A percentile compares a stretch with the other conserved stretches of the same genome.
Evolutionary conservation across 2,113 vertebrate species (phyloP).

Genomic region (Cardinalis cardinalis): DNA sequence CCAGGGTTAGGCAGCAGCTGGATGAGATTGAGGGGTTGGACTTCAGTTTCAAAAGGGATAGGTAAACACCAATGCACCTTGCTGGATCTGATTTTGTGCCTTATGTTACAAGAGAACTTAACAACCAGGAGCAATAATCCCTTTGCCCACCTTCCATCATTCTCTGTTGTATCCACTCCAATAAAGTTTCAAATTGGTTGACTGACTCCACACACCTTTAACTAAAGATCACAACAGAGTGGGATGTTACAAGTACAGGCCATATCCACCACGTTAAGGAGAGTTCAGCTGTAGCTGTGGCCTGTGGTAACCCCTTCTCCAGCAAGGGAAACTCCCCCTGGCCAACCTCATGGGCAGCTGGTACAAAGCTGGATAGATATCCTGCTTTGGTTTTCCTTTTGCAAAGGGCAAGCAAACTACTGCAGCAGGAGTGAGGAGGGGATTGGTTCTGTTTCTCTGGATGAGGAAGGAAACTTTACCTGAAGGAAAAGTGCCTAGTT

Average conservation of each 20-base stretch:
- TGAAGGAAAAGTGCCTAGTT: not conserved
- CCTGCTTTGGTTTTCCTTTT: not conserved
- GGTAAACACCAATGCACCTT: not conserved
- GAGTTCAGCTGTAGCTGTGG: not conserved
- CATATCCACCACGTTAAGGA: not conserved
- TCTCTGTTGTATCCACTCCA: not conserved
- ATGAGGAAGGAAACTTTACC: not conserved
- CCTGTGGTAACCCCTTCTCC: not conserved
- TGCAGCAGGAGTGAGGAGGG: not conserved
- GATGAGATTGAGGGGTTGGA: not conserved
- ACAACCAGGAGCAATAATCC: not conserved
- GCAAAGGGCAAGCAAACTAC: not conserved
- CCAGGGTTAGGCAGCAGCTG: not conserved
- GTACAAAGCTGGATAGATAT: not conserved
- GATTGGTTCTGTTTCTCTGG: not conserved
- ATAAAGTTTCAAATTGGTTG: not conserved
- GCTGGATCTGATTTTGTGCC: not conserved
- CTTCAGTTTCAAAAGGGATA: not conserved
- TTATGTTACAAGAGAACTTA: not conserved
- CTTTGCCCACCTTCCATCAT: not conserved
- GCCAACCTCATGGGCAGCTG: fast-evolving
- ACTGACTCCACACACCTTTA: not conserved
- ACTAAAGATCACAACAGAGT: not conserved
- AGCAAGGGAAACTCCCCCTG: not conserved
- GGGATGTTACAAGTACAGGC: not conserved